Base-by-base conservation (phyloP, 2,888 invertebrate genomes). In the Lathronympha strigana region DNA sequence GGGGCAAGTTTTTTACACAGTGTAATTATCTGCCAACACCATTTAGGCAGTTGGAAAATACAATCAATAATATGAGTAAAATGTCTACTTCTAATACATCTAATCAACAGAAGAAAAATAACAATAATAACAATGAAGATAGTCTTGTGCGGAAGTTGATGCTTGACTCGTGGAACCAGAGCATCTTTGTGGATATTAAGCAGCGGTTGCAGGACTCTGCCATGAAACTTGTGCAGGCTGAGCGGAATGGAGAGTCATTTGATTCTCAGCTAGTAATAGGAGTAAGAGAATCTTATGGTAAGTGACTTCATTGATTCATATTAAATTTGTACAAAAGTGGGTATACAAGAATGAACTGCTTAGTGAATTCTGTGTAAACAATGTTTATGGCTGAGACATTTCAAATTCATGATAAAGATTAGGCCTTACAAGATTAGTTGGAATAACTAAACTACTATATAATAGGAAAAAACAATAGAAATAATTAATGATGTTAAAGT, bases 161-260 rank as follows among this genome's bases (percentile, higher is more conserved):
- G 99, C 93, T 99, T 69, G 98, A 99, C 86, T 98, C 97, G 67
- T 99, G 99, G 99, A 99, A 99, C 91, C 96, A 97, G 82, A 97
- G 97, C 83, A 99, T 99, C 80, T 99, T 99, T 88, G 94, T 95
- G 83, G 97, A 98, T 83, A 98, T 99, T 72, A 98, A 98, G 84
- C 96, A 97, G 81, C 94, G 97, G 71, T 91, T 98, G 54, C 98
- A 98, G 86, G 96, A 97, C 82, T 98, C 98, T 74, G 99, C 99
- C 2, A 99, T 99, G 98, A 97, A 98, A 88, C 93, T 99, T 71
- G 98, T 99, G 8, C 97, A 98, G 82, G 96, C 98, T 1, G 99
- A 99, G 86, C 94, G 99, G 70, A 98, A 98, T 87, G 99, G 99
- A 1, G 98, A 99, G 90, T 97, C 98, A 3, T 99, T 99, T 88